These are phyloP conservation scores for Ornithoptera alexandrae DNA, from an alignment of 2,888 invertebrate genomes.

Conservation along the genomic window DNA sequence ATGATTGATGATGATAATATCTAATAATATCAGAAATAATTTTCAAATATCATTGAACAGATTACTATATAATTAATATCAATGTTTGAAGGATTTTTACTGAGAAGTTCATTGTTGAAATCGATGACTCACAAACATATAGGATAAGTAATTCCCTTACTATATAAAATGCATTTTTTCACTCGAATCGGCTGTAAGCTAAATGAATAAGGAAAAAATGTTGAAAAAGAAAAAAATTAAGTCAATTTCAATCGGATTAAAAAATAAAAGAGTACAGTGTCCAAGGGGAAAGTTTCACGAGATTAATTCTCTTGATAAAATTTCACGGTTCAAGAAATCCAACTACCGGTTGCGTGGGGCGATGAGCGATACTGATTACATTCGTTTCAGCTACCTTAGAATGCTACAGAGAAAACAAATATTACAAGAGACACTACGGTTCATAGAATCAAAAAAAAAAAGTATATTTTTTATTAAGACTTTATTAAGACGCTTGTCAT, in stretches of 20 bases:
- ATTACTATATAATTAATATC: too few relatives aligned
- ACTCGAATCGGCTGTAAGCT: conserved; percentile 1
- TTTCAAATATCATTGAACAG: too few relatives aligned
- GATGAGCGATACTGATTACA: conserved; percentile 78
- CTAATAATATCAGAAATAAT: too few relatives aligned
- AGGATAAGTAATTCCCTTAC: background rate
- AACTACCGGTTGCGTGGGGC: conserved; percentile 79
- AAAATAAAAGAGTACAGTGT: conserved; percentile 62
- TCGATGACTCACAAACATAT: too few relatives aligned
- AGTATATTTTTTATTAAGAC: too few relatives aligned
- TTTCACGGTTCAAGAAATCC: conserved; percentile 80
- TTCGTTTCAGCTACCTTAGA: conserved; percentile 53
- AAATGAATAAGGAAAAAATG: conserved; percentile 31
- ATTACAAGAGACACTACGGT: background rate
- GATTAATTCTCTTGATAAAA: conserved; percentile 80
- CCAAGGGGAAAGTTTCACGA: conserved; percentile 72
- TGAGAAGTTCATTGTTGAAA: too few relatives aligned
- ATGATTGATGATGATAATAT: too few relatives aligned
- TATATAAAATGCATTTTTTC: background rate
- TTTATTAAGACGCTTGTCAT: too few relatives aligned
- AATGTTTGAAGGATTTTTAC: too few relatives aligned
- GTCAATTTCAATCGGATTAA: conserved; percentile 66
- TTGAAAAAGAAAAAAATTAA: conserved; percentile 47
- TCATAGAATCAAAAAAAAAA: too few relatives aligned
- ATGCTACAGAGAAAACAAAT: conserved; percentile 39